Evolutionary conservation across 2,113 vertebrate genomes (phyloP), one percentile per base, ranked within the genome.

Genomic region (Phyllostomus discolor): DNA sequence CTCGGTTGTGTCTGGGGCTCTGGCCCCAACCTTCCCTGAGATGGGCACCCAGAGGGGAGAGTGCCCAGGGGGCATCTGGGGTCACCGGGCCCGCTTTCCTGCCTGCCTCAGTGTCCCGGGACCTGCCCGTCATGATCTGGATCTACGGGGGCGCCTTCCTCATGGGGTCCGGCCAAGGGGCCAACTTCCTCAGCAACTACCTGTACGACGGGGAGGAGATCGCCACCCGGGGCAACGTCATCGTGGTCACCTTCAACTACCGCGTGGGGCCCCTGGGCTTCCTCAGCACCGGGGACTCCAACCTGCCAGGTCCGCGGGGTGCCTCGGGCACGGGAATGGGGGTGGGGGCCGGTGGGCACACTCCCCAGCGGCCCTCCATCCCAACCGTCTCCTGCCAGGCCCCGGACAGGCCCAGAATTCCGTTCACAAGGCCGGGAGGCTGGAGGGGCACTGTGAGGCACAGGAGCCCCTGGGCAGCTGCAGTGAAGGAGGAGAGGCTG

Each of bases 191-290:
- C 69, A 4, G 96, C 15, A 99, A 99, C 93, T 99, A 99, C 97
- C 98, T 99, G 80, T 99, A 99, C 0, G 98, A 98, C 0, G 99
- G 99, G 0, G 97, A 99, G 95, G 99, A 99, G 98, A 98, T 99
- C 0, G 99, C 99, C 0, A 98, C 99, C 9, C 97, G 99, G 1
- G 99, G 99, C 76, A 98, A 99, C 0, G 99, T 99, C 94, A 99
- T 99, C 0, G 99, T 99, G 92, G 99, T 99, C 97, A 99, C 99
- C 0, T 0, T 99, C 78, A 99, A 99, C 95, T 99, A 99, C 88
- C 99, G 99, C 0, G 80, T 99, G 2, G 99, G 99, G 5, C 97
- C 99, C 1, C 97, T 99, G 73, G 99, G 99, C 54, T 99, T 99
- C 98, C 99, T 99, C 93, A 99, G 99, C 98, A 99, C 99, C 0